Conservation (phyloP, 1,140 invertebrate species). For the Sycophaga agraensis region DNA sequence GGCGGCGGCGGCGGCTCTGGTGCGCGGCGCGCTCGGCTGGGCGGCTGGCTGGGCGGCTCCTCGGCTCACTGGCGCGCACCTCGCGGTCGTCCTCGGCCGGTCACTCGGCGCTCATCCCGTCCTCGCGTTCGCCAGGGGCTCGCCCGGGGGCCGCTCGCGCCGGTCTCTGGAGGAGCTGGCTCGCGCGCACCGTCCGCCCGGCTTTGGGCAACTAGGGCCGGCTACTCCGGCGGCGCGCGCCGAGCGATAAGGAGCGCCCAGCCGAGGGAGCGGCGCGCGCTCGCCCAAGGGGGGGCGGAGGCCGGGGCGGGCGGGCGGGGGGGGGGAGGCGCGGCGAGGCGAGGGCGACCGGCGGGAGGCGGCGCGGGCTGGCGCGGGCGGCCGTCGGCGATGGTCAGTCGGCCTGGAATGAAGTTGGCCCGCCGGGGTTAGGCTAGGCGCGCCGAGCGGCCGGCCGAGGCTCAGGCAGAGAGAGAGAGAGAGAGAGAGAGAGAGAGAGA, state of each 20-base stretch:
- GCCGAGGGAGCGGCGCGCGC: neutral
- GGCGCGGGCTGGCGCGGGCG: slow-evolving; percentile 26
- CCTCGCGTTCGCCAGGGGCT: too few species aligned
- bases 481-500: slow-evolving; percentile 32
- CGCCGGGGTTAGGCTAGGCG: slow-evolving; percentile 46
- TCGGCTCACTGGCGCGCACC: too few species aligned
- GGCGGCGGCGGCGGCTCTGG: too few species aligned
- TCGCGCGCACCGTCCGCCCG: neutral
- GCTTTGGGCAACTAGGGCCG: too few species aligned
- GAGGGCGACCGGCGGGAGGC: neutral
- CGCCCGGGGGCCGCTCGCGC: too few species aligned
- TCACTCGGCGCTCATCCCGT: too few species aligned
- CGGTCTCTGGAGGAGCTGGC: too few species aligned
- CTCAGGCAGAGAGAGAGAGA: slow-evolving; percentile 35
- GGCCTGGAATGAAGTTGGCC: slow-evolving; percentile 56
- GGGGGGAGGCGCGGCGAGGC: neutral
- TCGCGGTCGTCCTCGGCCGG: too few species aligned
- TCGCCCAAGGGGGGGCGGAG: neutral
- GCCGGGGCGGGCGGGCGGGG: neutral
- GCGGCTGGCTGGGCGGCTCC: too few species aligned
- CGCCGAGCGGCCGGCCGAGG: slow-evolving; percentile 44
- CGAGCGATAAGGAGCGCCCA: neutral
- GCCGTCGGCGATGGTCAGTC: slow-evolving; percentile 59
- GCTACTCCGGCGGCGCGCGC: too few species aligned
- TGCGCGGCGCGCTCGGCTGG: too few species aligned